phyloP scores from a whole-genome alignment of 2,888 invertebrate species.

The Apodemia duryi region DNA sequence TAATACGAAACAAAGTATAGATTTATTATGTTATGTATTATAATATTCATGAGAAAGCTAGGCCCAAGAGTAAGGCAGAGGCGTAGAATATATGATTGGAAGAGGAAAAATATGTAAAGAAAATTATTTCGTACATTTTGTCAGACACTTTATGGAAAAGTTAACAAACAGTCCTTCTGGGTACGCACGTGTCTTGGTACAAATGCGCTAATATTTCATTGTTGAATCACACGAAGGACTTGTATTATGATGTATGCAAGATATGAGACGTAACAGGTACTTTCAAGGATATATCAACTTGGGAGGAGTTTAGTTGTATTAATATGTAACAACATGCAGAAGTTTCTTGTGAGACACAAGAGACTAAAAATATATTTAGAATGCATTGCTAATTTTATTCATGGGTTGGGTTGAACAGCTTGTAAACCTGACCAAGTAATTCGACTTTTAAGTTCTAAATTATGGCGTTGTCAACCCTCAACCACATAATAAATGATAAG shows the following conservation, averaged over 20 bases:
- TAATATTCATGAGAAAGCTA: slow-evolving; percentile 32
- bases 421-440: too few relatives aligned
- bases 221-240: background rate
- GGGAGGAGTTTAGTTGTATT: background rate
- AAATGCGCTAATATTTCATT: slow-evolving; percentile 2
- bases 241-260: background rate
- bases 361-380: too few relatives aligned
- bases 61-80: slow-evolving; percentile 14
- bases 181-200: slow-evolving; percentile 14
- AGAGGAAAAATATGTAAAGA: slow-evolving; percentile 15
- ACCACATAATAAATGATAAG: too few relatives aligned
- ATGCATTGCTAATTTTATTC: too few relatives aligned
- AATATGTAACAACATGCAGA: too few relatives aligned
- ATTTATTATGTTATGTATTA: slow-evolving; percentile 22
- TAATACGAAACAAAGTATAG: slow-evolving; percentile 10
- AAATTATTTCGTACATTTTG: slow-evolving; percentile 12
- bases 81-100: slow-evolving; percentile 15
- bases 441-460: too few relatives aligned
- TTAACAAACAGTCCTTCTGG: slow-evolving; percentile 9
- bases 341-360: too few relatives aligned
- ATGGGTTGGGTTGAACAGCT: too few relatives aligned
- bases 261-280: background rate
- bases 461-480: too few relatives aligned
- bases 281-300: background rate
- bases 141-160: slow-evolving; percentile 6